Evolutionary conservation across 2,113 vertebrate genomes (phyloP).

Genomic region (Takifugu flavidus): DNA sequence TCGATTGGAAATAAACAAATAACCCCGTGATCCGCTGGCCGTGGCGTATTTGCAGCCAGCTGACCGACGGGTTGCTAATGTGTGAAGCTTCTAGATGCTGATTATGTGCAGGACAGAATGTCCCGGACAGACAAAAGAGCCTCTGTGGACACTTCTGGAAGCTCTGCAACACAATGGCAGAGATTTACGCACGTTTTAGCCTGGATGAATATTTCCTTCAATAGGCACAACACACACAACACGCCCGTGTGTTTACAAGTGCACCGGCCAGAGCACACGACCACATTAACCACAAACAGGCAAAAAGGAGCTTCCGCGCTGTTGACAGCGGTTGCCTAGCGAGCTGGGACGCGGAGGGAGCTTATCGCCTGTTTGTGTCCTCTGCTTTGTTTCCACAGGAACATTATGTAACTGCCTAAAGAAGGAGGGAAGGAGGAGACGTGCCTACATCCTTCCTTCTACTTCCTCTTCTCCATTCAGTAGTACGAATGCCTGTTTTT

Average conservation of each 20-base stretch:
- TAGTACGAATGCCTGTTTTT: no score
- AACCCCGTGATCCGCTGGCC: no score
- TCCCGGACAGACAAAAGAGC: conserved; percentile 21
- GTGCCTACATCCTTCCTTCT: background rate
- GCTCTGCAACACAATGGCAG: background rate
- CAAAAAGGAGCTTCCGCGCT: background rate
- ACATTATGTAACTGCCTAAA: conserved; percentile 41
- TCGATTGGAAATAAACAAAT: no score
- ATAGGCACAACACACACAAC: conserved; percentile 1
- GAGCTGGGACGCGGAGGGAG: conserved; percentile 37
- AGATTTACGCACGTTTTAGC: background rate
- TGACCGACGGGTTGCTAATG: background rate
- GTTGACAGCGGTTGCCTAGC: conserved; percentile 53
- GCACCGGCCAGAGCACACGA: background rate
- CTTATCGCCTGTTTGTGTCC: conserved; percentile 56
- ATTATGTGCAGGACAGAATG: conserved; percentile 9
- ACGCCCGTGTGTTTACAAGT: conserved; percentile 2
- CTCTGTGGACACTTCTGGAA: conserved; percentile 32
- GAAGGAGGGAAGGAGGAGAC: conserved; percentile 1
- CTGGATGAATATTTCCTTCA: no score
- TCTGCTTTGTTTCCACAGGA: conserved; percentile 51
- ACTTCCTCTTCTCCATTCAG: no score
- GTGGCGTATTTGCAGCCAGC: background rate
- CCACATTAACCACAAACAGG: background rate
- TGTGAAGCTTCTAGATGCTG: conserved; percentile 9